Evolutionary conservation across 2,797 vertebrate species (phyloP), one percentile per base, ranked within the genome.

Genomic region (Leptodactylus fallax): DNA sequence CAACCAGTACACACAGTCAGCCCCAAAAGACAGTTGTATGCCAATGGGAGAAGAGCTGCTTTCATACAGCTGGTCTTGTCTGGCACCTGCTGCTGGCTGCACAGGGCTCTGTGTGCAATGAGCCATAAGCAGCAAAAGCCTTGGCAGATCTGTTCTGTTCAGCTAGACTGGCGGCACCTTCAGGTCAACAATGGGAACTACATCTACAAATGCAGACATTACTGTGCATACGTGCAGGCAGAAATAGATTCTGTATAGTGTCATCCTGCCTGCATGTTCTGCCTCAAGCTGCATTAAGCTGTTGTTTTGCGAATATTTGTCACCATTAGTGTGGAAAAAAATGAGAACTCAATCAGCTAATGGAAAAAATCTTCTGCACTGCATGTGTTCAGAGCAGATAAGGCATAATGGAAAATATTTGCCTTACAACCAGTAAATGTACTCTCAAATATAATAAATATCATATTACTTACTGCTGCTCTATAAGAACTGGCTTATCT

Each of bases 91-190:
- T 88, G 81, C 81, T 79, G 81, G 82, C 82, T 80, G 63, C 74
- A 65, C 53, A 74, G 63, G 58, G 55, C 65, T 85, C 81, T 85
- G 82, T 56, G 83, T 67, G 83, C 87, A 89, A 65, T 77, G 71
- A 89, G 78, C 78, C 90, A 90, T 90, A 85, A 86, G 90, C 91
- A 90, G 82, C 72, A 61, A 78, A 16, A 65, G 69, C 61, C 81
- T 76, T 14, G 80, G 81, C 81, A 79, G 27, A 56, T 2, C 16
- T 3, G 5, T 11, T 12, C 47, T 58, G 45, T 17, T 45, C 76
- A 88, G 91, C 91, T 87, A 88, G 79, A 19, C 69, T 53, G 88
- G 91, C 90, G 91, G 86, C 91, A 91, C 90, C 92, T 93, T 82
- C 90, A 90, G 93, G 88, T 74, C 6, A 4, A 45, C 60, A 49